phyloP scores from a whole-genome alignment of 1,140 invertebrate genomes.

The Battus philenor region DNA sequence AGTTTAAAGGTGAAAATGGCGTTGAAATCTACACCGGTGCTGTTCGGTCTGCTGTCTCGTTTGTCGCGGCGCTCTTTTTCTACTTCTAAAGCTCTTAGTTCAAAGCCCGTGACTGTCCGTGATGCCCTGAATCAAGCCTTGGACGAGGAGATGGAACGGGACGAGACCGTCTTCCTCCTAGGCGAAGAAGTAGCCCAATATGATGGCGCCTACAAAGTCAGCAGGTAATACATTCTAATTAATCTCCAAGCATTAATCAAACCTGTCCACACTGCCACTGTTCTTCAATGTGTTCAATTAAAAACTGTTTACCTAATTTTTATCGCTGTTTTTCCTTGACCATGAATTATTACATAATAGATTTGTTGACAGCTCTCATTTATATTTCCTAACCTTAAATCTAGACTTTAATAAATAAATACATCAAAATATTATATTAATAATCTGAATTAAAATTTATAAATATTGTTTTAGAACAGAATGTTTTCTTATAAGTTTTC shows the following conservation, averaged over 20 bases:
- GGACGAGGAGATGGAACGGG: conserved; percentile 97
- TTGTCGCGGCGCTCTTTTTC: conserved; percentile 55
- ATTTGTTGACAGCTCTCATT: conserved; percentile 38
- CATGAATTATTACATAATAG: conserved; percentile 42
- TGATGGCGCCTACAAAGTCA: conserved; percentile 98
- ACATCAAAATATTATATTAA: no score
- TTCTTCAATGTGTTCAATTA: no score
- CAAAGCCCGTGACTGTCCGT: conserved; percentile 91
- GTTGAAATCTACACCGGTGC: conserved; percentile 61
- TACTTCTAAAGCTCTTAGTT: conserved; percentile 59
- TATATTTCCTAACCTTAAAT: conserved; percentile 18
- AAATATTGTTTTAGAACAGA: no score
- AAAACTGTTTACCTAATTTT: not conserved
- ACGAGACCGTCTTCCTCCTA: conserved; percentile 95
- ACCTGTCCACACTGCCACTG: no score
- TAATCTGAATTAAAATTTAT: no score
- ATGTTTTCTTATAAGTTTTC: no score
- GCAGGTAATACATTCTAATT: conserved; percentile 46
- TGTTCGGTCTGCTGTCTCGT: conserved; percentile 43
- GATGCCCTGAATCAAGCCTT: conserved; percentile 98
- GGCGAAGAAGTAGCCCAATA: conserved; percentile 99
- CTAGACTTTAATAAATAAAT: no score
- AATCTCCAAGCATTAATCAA: no score
- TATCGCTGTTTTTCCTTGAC: not conserved
- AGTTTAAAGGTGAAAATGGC: conserved; percentile 57